These are phyloP conservation scores for Pristiophorus japonicus DNA, from an alignment of 2,113 vertebrate genomes.

Conservation along the genomic window DNA sequence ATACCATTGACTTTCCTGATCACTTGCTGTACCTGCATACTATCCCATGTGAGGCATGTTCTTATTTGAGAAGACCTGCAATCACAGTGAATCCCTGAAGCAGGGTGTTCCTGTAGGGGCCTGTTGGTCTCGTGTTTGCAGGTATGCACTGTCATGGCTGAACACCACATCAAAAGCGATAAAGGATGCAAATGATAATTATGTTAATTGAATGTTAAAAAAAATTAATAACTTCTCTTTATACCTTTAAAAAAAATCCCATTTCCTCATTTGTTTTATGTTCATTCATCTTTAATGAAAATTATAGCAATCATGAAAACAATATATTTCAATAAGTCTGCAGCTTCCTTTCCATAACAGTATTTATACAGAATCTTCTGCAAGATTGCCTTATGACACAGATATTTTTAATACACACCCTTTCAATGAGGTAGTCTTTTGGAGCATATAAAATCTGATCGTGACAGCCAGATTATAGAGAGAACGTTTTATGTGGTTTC, in stretches of 20 bases:
- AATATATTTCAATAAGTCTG: not conserved
- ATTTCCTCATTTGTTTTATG: not conserved
- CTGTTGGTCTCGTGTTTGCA: not conserved
- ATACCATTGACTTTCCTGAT: no score
- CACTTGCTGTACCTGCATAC: no score
- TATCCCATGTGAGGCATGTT: not conserved
- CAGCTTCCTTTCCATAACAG: not conserved
- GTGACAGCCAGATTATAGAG: not conserved
- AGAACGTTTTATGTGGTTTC: slow-evolving; percentile 7
- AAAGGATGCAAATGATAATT: not conserved
- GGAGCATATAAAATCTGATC: not conserved
- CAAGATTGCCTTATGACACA: not conserved
- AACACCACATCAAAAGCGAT: not conserved
- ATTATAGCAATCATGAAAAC: not conserved
- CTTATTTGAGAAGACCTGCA: not conserved
- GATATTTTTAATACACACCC: slow-evolving; percentile 25
- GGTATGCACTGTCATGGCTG: not conserved
- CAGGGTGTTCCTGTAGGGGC: not conserved
- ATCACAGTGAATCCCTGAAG: not conserved
- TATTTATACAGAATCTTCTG: not conserved
- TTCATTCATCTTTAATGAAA: slow-evolving; percentile 24
- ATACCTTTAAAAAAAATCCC: not conserved
- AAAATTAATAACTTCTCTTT: not conserved
- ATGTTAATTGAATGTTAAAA: not conserved
- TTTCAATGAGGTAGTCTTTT: not conserved